Base-by-base conservation (phyloP, 2,113 vertebrate genomes). In the Gallinago jamesoni region DNA sequence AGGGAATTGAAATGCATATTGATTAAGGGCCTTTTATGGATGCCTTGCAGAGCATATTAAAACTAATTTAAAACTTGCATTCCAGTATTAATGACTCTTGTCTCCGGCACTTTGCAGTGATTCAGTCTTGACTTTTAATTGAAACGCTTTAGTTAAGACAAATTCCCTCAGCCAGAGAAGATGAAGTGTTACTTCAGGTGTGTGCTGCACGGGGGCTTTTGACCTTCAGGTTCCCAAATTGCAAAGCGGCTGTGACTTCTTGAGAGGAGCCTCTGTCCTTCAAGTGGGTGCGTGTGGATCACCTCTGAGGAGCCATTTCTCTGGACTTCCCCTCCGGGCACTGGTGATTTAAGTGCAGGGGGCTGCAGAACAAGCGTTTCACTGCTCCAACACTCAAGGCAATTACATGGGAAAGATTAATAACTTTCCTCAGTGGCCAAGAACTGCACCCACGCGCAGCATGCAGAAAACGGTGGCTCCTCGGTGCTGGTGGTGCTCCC, bases 71-170 rank as follows among this genome's bases (percentile, higher is more conserved):
- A 95, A 93, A 87, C 81, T 74, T 73, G 48, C 47, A 56, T 85
- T 77, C 83, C 70, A 19, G 33, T 87, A 92, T 94, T 96, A 94
- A 97, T 75, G 88, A 80, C 88, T 93, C 80, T 77, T 78, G 74
- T 96, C 96, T 92, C 55, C 0, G 0, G 86, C 70, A 91, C 77
- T 95, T 84, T 81, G 45, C 50, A 53, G 53, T 85, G 63, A 95
- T 91, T 94, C 57, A 86, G 83, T 48, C 84, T 66, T 80, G 90
- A 92, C 80, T 96, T 94, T 62, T 94, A 95, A 94, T 93, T 95
- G 87, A 70, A 90, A 94, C 5, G 0, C 83, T 93, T 95, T 73
- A 87, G 76, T 89, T 69, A 84, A 84, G 79, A 81, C 50, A 83
- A 85, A 93, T 91, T 74, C 52, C 78, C 90, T 92, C 72, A 90